Evolutionary conservation across 2,113 vertebrate species (phyloP).

Genomic region (Kryptolebias marmoratus): DNA sequence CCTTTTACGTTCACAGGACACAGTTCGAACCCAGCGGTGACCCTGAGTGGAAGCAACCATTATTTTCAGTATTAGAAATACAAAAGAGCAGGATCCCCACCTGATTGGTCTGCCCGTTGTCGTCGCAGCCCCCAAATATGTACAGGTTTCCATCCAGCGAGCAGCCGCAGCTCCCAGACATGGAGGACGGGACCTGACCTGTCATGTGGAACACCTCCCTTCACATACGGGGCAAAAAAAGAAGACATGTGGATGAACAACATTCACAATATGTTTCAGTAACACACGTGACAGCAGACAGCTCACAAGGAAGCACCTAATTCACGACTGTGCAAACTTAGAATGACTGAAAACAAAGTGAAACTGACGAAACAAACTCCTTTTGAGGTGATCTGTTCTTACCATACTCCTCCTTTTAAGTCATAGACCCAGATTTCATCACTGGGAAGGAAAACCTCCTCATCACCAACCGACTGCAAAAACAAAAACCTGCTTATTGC

Average conservation of each 20-base stretch:
- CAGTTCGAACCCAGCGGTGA: too few species aligned
- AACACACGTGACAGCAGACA: not conserved
- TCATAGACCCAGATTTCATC: slow-evolving; percentile 96
- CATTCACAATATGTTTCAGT: not conserved
- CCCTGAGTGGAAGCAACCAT: too few species aligned
- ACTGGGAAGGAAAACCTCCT: slow-evolving; percentile 92
- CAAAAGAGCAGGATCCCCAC: slow-evolving; percentile 66
- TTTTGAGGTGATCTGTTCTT: slow-evolving; percentile 56
- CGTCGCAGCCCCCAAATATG: slow-evolving; percentile 94
- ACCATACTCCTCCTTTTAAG: slow-evolving; percentile 89
- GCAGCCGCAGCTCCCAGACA: slow-evolving; percentile 93
- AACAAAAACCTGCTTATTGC: slow-evolving; percentile 20
- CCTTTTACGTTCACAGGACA: not conserved
- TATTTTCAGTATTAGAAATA: too few species aligned
- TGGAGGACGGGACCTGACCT: slow-evolving; percentile 88
- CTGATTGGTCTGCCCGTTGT: slow-evolving; percentile 93
- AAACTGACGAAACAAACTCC: not conserved
- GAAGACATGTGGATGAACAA: not conserved
- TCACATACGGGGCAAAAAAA: slow-evolving; percentile 44
- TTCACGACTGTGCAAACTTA: not conserved
- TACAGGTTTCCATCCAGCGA: slow-evolving; percentile 87
- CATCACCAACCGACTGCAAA: slow-evolving; percentile 88
- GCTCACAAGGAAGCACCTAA: not conserved
- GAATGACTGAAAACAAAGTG: not conserved
- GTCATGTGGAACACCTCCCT: slow-evolving; percentile 89